A percentile compares a stretch with the other conserved stretches of the same genome.
Evolutionary conservation across 2,113 vertebrate species (phyloP).

Genomic region (Harpagus bidentatus): DNA sequence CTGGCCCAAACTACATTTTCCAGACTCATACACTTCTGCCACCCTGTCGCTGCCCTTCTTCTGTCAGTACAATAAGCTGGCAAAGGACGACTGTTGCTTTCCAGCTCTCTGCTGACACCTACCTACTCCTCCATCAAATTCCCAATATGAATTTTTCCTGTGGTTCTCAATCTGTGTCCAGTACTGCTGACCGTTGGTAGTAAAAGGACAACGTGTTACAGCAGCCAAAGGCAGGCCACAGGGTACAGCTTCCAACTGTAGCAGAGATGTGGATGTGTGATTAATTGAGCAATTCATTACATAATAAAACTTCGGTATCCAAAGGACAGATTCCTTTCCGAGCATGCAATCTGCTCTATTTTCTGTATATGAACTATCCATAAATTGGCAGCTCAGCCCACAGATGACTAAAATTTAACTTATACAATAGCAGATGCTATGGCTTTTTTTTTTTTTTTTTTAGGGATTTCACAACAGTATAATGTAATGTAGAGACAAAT

Average conservation of each 20-base stretch:
- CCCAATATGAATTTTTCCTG: not conserved
- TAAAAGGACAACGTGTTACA: not conserved
- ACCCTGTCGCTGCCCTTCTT: not conserved
- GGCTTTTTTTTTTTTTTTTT: not conserved
- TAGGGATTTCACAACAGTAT: not conserved
- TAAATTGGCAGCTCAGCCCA: slow-evolving; percentile 24
- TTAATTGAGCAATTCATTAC: not conserved
- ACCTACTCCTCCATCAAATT: not conserved
- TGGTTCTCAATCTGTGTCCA: not conserved
- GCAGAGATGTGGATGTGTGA: not conserved
- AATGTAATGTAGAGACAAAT: not conserved
- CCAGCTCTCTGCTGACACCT: not conserved
- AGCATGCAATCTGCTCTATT: not conserved
- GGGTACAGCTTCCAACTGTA: not conserved
- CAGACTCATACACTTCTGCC: too few species aligned
- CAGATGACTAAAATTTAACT: slow-evolving; percentile 31
- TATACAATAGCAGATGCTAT: slow-evolving; percentile 17
- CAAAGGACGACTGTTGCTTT: not conserved
- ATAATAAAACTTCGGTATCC: not conserved
- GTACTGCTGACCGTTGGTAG: not conserved
- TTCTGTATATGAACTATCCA: not conserved
- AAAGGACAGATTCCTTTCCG: not conserved
- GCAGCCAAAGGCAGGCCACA: not conserved
- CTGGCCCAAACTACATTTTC: not conserved
- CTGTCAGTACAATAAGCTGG: not conserved